Percentiles rank a stretch among this genome's conserved stretches.
Conservation (phyloP, 2,888 invertebrate genomes). For the Brenthis ino region DNA sequence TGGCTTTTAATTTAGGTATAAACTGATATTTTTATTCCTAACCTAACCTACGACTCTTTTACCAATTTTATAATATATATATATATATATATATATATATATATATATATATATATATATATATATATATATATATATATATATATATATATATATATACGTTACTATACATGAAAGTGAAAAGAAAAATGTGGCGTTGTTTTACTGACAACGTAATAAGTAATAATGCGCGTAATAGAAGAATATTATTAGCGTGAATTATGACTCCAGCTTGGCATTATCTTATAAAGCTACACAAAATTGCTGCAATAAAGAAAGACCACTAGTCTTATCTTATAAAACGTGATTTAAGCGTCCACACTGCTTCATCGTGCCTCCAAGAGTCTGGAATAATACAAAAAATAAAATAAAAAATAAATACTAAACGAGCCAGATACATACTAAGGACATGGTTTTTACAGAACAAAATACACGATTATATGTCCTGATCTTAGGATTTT, state of each 20-base stretch:
- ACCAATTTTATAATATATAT: too few relatives aligned
- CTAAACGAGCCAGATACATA: too few relatives aligned
- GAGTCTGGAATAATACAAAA: not conserved
- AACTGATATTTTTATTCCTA: too few relatives aligned
- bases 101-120: too few relatives aligned
- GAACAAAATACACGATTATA: too few relatives aligned
- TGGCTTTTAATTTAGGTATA: too few relatives aligned
- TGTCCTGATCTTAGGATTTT: too few relatives aligned
- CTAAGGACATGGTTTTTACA: too few relatives aligned
- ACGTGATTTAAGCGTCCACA: conserved; percentile 14
- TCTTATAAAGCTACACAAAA: conserved; percentile 20
- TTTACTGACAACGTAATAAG: conserved; percentile 19
- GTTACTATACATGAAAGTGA: not conserved
- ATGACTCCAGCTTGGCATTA: conserved; percentile 22
- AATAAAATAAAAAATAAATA: not conserved
- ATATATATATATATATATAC: not conserved
- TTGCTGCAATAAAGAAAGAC: conserved; percentile 21
- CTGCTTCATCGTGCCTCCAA: not conserved
- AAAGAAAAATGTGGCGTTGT: conserved; percentile 12
- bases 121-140: too few relatives aligned
- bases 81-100: too few relatives aligned
- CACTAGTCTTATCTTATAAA: conserved; percentile 19
- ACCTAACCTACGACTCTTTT: too few relatives aligned
- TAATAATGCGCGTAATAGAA: conserved; percentile 31
- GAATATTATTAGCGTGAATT: conserved; percentile 35